These are phyloP conservation scores for Sminthurinus aureus DNA, from an alignment of 2,888 invertebrate species.

Conservation along the genomic window DNA sequence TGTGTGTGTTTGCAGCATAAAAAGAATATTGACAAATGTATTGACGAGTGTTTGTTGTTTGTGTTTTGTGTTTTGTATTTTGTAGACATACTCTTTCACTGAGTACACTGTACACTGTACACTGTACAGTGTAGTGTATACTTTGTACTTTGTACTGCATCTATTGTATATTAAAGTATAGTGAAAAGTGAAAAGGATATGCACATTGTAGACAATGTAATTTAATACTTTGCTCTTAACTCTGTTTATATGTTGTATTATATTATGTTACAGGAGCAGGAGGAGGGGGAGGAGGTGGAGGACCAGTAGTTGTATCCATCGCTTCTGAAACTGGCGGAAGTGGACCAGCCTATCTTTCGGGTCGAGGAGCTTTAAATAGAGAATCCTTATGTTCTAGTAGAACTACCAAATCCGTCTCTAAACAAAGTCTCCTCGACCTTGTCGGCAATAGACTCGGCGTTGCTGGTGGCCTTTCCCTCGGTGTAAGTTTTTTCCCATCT, in stretches of 20 bases:
- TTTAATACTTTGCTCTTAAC: neutral
- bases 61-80: too few relatives aligned
- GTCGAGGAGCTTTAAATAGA: constrained; percentile 53
- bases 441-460: constrained; percentile 81
- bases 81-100: too few relatives aligned
- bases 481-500: constrained; percentile 44
- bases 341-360: constrained; percentile 52
- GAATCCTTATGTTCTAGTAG: constrained; percentile 59
- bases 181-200: too few relatives aligned
- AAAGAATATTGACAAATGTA: too few relatives aligned
- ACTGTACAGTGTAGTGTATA: too few relatives aligned
- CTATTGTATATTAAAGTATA: too few relatives aligned
- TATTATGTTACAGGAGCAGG: neutral
- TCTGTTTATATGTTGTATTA: neutral
- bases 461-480: constrained; percentile 61
- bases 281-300: constrained; percentile 45
- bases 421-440: constrained; percentile 73
- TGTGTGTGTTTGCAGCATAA: too few relatives aligned
- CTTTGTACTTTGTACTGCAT: too few relatives aligned
- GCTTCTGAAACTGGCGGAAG: constrained; percentile 46
- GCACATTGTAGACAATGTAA: too few relatives aligned
- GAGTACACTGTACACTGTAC: too few relatives aligned
- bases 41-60: too few relatives aligned
- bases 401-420: constrained; percentile 68
- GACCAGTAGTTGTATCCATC: constrained; percentile 48